Conservation (phyloP, 2,888 invertebrate species). For the Pollenia griseotomentosa region DNA sequence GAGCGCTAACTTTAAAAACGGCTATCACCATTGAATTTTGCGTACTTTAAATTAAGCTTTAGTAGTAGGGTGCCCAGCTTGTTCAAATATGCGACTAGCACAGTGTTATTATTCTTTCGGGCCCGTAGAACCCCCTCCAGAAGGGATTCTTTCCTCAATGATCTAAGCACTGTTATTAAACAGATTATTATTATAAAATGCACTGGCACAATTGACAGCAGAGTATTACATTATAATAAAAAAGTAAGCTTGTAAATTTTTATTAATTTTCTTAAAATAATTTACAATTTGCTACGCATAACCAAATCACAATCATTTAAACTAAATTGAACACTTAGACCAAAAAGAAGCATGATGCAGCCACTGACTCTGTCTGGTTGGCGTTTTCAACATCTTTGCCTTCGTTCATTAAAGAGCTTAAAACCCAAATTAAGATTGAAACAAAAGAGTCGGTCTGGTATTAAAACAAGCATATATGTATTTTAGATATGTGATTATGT, state of each 20-base stretch:
- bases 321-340: slow-evolving; percentile 18
- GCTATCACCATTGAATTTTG: no score
- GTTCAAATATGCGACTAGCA: no score
- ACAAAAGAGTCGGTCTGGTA: slow-evolving; percentile 37
- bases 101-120: no score
- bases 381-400: slow-evolving; percentile 3
- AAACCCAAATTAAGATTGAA: slow-evolving; percentile 49
- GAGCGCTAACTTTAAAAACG: no score
- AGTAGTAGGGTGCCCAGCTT: no score
- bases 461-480: slow-evolving; percentile 5
- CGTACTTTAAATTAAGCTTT: no score
- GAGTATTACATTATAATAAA: background rate
- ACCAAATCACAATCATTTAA: slow-evolving; percentile 47
- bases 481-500: background rate
- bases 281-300: slow-evolving; percentile 60
- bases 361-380: background rate
- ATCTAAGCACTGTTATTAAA: no score
- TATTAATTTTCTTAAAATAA: slow-evolving; percentile 59
- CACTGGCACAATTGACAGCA: background rate
- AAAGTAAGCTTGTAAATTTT: slow-evolving; percentile 1
- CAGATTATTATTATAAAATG: no score
- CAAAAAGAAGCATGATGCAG: slow-evolving; percentile 30
- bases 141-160: no score
- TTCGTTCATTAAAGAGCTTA: slow-evolving; percentile 34
- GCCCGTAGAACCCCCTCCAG: no score